Evolutionary conservation across 2,888 invertebrate species (phyloP), one percentile per base, ranked within the genome.

Genomic region (Oxytorus armatus): DNA sequence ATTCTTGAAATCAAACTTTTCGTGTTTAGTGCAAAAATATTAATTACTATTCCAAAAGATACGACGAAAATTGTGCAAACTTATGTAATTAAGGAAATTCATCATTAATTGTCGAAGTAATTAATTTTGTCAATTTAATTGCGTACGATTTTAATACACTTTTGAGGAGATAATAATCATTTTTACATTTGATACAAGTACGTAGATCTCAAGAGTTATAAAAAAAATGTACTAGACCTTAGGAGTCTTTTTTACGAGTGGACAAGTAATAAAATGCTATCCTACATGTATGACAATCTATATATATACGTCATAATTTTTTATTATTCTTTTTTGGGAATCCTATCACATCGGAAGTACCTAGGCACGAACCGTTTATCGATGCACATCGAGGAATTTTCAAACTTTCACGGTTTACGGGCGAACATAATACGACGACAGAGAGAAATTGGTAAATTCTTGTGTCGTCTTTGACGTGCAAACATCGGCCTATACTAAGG

Each of bases 401-500:
- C 23, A 33, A 66, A 68, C 23, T 77, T 79, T 79, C 65, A 74
- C 57, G 63, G 42, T 44, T 57, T 39, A 39, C 36, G 51, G n/a
- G 39, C 51, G 36, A 61, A 53, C 39, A 11, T 44, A 18, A 11
- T 47, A 29, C 25, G 42, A 18, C 3, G 73, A 25, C 8, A 8
- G 14, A 25, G 72, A 36, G 53, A 70, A 75, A 70, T 70, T 57
- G 59, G 44, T n/a, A 59, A 79, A 70, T 76, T 72, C 42, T 16
- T 23, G 14, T 23, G 63, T n/a, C 25, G 36, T 59, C 42, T 51
- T 70, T 18, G 53, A 36, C 33, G 14, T 21, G 44, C 7, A 44
- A 75, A 75, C 23, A 44, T 18, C 29, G 44, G 25, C 14, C 21
- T 51, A n/a, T 63, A 25, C 42, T 36, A 21, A n/a, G 36, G 47